A percentile compares a stretch with the other conserved stretches of the same genome.
Conservation (phyloP, 2,113 vertebrate species). For the Hystrix brachyura region DNA sequence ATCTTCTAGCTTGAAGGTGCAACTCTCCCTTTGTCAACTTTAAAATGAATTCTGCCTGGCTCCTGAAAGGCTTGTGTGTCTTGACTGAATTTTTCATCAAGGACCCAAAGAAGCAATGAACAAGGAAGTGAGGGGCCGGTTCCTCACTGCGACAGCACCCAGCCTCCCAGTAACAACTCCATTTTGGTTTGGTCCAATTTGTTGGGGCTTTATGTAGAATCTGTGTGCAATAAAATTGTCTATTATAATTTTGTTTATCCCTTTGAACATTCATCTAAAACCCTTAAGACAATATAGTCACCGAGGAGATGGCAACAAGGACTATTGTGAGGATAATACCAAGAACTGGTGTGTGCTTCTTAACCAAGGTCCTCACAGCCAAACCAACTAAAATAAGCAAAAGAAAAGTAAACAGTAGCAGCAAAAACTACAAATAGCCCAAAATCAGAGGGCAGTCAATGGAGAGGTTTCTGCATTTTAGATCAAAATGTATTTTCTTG, state of each 20-base stretch:
- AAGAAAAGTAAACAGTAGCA: not conserved
- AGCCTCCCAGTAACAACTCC: not conserved
- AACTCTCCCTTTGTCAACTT: not conserved
- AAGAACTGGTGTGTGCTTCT: not conserved
- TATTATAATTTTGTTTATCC: not conserved
- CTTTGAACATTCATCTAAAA: not conserved
- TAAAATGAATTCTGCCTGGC: not conserved
- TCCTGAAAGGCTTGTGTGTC: not conserved
- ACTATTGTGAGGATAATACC: not conserved
- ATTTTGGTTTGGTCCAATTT: not conserved
- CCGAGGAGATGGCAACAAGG: not conserved
- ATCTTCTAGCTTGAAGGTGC: not conserved
- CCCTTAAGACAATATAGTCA: not conserved
- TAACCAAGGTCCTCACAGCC: not conserved
- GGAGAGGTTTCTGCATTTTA: not conserved
- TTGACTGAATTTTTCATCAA: not conserved
- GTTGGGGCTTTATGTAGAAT: not conserved
- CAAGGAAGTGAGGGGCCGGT: not conserved
- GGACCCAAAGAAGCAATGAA: not conserved
- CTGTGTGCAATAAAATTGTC: not conserved
- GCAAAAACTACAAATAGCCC: not conserved
- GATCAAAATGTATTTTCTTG: not conserved
- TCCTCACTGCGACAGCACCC: too few species aligned
- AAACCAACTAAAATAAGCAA: not conserved
- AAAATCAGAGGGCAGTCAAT: not conserved